Base-by-base conservation (phyloP, 2,888 invertebrate species). In the Dusona sp. region DNA sequence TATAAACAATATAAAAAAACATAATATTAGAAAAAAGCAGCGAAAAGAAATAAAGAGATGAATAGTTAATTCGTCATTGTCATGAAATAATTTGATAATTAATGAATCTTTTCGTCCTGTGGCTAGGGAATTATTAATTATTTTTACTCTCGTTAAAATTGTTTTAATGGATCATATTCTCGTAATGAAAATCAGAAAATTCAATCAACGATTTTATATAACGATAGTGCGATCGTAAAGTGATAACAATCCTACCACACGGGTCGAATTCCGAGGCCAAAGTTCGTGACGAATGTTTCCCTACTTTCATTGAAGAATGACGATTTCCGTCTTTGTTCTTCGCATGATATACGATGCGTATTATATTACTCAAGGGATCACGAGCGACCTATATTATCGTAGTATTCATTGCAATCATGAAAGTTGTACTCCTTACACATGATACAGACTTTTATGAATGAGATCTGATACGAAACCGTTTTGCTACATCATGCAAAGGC, bases 391-490 rank as follows among this genome's bases (percentile, higher is more conserved):
- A 75, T 74, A 68, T 70, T n/a, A 65, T 78, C 83, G 77, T 25
- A 38, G 54, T 57, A 84, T 68, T 38, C 51, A 36, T 74, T 33
- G 48, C 77, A 48, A 77, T 83, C 48, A 68, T 70, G 51, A 77
- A 45, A 64, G 70, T 70, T 19, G 22, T 33, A 61, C 68, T 45
- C 65, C 9, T 73, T 65, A 22, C 38, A 38, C 64, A 42, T 61
- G 16, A 33, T 22, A 9, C 36, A 38, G 72, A 72, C 29, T 74
- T 78, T 85, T 67, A 85, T 74, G 84, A 85, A 85, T 85, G 72
- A 73, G 72, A 83, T 45, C 38, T n/a, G 13, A 64, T 36, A 36
- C 57, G 33, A 64, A 22, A 36, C 45, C 51, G 33, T 57, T 33
- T 65, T 45, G 77, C 16, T 57, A 29, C 67, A 67, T 79, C 33